A percentile compares a stretch with the other conserved stretches of the same genome.
These are phyloP conservation scores for Rhinoderma darwinii DNA, from an alignment of 2,113 vertebrate species.

Conservation along the genomic window DNA sequence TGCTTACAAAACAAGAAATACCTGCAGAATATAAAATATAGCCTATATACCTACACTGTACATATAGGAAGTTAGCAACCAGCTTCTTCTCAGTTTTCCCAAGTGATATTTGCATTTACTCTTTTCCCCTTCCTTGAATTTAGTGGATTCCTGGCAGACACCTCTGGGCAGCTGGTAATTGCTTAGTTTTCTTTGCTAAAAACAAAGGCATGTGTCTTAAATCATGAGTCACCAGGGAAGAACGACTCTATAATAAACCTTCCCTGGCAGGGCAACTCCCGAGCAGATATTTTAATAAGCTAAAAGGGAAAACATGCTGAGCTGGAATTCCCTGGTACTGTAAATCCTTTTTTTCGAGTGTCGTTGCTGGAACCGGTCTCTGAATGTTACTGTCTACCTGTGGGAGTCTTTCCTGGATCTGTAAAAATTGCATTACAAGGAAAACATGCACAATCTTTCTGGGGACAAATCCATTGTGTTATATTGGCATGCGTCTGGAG, in stretches of 20 bases:
- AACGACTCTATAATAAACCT: background rate
- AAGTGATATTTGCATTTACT: background rate
- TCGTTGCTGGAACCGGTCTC: background rate
- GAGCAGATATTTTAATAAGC: background rate
- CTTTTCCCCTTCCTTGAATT: background rate
- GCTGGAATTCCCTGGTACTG: slow-evolving; percentile 4
- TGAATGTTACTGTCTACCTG: background rate
- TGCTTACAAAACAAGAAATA: background rate
- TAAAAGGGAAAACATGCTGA: background rate
- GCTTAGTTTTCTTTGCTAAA: background rate
- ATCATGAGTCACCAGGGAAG: slow-evolving; percentile 1
- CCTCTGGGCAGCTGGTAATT: background rate
- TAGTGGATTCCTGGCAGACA: background rate
- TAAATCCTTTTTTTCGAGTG: background rate
- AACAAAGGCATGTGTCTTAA: slow-evolving; percentile 8
- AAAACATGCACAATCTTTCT: background rate
- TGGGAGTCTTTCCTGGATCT: background rate
- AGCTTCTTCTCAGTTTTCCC: background rate
- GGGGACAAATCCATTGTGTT: background rate
- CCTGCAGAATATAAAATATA: background rate
- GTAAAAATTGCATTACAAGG: background rate
- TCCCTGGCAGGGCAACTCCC: background rate
- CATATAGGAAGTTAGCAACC: background rate
- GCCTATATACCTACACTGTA: background rate
- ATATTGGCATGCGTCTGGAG: background rate